Evolutionary conservation across 2,888 invertebrate species (phyloP).

Genomic region (Helobdella robusta): DNA sequence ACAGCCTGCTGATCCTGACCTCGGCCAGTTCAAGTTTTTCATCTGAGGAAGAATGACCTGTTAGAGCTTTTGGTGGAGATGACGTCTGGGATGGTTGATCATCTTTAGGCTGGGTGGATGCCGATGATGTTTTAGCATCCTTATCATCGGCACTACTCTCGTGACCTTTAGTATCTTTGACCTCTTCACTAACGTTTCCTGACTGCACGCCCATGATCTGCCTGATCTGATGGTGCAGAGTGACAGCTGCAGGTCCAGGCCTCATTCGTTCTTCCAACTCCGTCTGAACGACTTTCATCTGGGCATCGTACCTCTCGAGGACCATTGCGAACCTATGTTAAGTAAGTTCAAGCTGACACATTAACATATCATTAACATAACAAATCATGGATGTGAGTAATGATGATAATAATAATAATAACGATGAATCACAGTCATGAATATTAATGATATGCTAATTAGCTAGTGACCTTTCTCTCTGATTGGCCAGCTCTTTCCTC

Average conservation of each 20-base stretch:
- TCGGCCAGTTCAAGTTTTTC: background rate
- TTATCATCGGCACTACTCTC: background rate
- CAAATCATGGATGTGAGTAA: background rate
- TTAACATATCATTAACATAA: background rate
- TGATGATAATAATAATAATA: background rate
- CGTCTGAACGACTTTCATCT: constrained; percentile 19
- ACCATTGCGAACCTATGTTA: constrained; percentile 9
- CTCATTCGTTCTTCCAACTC: constrained; percentile 16
- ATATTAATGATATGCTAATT: background rate
- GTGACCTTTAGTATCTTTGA: background rate
- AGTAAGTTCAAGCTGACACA: background rate
- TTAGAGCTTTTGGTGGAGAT: too few species aligned
- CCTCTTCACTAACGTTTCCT: background rate
- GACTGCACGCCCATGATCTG: background rate
- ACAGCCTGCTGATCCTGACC: background rate
- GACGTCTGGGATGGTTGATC: too few species aligned
- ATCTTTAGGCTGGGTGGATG: too few species aligned
- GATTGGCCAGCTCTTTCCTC: constrained; percentile 16
- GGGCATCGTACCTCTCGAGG: constrained; percentile 17
- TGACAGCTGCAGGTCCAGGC: constrained; percentile 10
- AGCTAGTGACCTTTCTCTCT: constrained; percentile 5
- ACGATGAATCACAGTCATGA: background rate
- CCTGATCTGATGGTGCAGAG: background rate
- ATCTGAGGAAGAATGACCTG: background rate
- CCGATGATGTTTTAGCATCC: too few species aligned